These are phyloP conservation scores for Trachymyrmex septentrionalis DNA, from an alignment of 1,140 invertebrate species.

Conservation along the genomic window DNA sequence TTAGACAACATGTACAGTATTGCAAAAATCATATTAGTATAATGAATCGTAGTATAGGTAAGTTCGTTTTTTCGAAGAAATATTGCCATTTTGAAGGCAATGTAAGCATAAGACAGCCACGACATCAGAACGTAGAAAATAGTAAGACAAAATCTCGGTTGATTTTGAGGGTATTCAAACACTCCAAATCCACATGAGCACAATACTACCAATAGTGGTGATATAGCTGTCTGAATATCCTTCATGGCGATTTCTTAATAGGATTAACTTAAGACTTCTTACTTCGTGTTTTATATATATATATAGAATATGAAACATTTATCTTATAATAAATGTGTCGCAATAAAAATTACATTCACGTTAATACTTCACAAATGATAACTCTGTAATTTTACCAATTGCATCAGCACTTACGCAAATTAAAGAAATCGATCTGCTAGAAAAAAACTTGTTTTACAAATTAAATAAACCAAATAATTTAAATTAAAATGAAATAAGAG, in stretches of 20 bases:
- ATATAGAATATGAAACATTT: neutral
- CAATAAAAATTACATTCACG: neutral
- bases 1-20: neutral
- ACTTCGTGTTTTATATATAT: no score
- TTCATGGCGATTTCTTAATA: neutral
- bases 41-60: neutral
- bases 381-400: constrained; percentile 12
- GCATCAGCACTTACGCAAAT: neutral
- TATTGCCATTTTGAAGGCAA: neutral
- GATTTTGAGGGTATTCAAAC: constrained; percentile 16
- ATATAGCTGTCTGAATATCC: constrained; percentile 10
- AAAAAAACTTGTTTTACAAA: neutral
- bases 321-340: neutral
- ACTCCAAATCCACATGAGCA: constrained; percentile 24
- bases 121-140: constrained; percentile 15
- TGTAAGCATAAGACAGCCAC: neutral
- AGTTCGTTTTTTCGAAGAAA: neutral
- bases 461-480: neutral
- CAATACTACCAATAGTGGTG: neutral
- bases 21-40: neutral
- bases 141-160: neutral
- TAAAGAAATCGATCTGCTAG: constrained; percentile 11
- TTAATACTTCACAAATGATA: neutral
- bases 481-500: neutral
- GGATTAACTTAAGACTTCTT: neutral